Conservation (phyloP, 2,113 vertebrate genomes). For the Galeopterus variegatus region DNA sequence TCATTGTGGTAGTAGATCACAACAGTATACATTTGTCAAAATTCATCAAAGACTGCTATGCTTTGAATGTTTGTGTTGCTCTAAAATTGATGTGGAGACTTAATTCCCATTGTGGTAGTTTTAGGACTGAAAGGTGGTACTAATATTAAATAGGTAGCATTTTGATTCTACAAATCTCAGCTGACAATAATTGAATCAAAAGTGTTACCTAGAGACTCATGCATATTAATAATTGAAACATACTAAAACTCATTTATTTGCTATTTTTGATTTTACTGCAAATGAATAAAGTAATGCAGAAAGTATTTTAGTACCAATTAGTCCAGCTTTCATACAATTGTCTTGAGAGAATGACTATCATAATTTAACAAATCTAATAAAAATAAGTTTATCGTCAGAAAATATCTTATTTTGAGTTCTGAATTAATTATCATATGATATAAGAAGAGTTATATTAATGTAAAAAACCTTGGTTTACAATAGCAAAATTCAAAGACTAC, state of each 20-base stretch:
- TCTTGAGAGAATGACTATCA: not conserved
- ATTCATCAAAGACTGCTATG: not conserved
- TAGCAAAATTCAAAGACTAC: not conserved
- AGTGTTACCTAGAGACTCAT: not conserved
- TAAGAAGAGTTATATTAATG: not conserved
- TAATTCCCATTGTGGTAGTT: not conserved
- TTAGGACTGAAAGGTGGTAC: not conserved
- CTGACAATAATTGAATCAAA: not conserved
- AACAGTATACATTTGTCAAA: not conserved
- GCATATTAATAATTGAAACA: not conserved
- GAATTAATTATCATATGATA: not conserved
- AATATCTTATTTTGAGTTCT: not conserved
- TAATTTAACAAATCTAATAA: not conserved
- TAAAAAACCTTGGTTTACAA: not conserved
- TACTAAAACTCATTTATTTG: not conserved
- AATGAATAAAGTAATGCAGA: not conserved
- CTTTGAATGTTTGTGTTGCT: not conserved
- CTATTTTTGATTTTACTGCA: not conserved
- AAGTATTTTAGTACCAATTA: not conserved
- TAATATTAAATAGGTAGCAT: not conserved
- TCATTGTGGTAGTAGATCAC: not conserved
- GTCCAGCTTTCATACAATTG: not conserved
- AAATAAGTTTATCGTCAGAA: slow-evolving; percentile 13
- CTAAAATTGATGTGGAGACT: not conserved
- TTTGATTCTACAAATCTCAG: not conserved